These are phyloP conservation scores for Indicator indicator DNA, from an alignment of 2,113 vertebrate species.

Conservation along the genomic window DNA sequence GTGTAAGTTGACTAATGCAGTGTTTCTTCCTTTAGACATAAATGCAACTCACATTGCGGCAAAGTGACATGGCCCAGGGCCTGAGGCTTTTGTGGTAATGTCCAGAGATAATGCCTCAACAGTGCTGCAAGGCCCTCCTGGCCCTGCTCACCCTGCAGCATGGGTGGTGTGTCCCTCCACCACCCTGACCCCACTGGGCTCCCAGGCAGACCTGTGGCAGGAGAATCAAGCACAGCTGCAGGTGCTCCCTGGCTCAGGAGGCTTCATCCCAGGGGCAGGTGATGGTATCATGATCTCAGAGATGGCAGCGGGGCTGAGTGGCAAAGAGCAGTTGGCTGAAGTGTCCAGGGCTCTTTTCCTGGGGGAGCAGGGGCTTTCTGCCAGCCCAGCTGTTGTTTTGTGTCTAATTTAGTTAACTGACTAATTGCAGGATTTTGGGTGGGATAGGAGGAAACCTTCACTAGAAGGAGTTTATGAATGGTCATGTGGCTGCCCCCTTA, in stretches of 20 bases:
- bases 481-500: background rate
- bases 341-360: background rate
- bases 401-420: background rate
- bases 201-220: background rate
- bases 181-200: too few relatives aligned
- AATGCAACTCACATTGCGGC: fast-evolving
- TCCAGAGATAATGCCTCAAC: background rate
- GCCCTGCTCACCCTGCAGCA: fast-evolving
- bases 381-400: background rate
- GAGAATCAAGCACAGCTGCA: too few relatives aligned
- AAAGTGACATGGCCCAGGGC: background rate
- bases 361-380: background rate
- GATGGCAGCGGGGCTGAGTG: background rate
- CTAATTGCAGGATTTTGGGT: background rate
- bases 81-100: background rate
- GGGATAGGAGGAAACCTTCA: background rate
- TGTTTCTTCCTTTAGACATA: background rate
- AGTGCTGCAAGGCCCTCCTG: fast-evolving
- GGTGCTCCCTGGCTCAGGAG: background rate
- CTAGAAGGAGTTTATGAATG: background rate
- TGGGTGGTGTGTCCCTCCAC: too few relatives aligned
- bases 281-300: background rate
- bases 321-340: too few relatives aligned
- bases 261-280: fast-evolving
- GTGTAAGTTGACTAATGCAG: background rate